Evolutionary conservation across 2,888 invertebrate species (phyloP), one percentile per base, ranked within the genome.

Genomic region (Ariolimax columbianus): DNA sequence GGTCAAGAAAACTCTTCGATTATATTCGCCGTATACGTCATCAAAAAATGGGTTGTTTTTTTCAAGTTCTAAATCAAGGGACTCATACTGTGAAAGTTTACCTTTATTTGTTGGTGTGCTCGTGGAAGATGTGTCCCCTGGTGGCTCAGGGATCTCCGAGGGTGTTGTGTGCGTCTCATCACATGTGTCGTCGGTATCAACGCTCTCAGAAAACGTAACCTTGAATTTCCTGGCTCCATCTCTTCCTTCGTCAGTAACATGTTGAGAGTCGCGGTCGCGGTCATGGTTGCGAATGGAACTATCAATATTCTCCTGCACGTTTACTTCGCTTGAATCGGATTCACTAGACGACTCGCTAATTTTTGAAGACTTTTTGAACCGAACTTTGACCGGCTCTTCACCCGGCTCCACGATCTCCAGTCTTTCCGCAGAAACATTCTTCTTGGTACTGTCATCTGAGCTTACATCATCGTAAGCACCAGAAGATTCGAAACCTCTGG

Each of bases 51-150:
- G 84, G 63, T 84, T 84, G 11, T 17, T 66, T n/a, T 72, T 68
- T n/a, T 84, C 84, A n/a, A 84, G 72, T 47, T 84, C 79, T 84
- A 84, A 79, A 84, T 84, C 84, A 70, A 84, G 73, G 9, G 84
- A 84, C 47, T 84, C 84, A 84, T 84, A 84, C 40, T 84, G 72
- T 51, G 73, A 14, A 40, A 84, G 59, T 84, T 84, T 84, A 84
- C 84, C 84, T 84, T 79, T 84, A 40, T 78, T 43, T 3, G 11
- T 75, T 2, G 9, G 47, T 1, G 30, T 47, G 9, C 0, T 11
- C n/a, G 1, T 2, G 2, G 73, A 47, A 30, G 73, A 17, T n/a
- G 72, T 72, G n/a, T 9, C 11, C 47, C 47, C 55, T 17, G 23
- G 6, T 26, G 43, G 9, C 1, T n/a, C 43, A 30, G 47, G 1